Evolutionary conservation across 2,888 invertebrate genomes (phyloP), one percentile per base, ranked within the genome.

Genomic region (Cryptophagus acutangulus): DNA sequence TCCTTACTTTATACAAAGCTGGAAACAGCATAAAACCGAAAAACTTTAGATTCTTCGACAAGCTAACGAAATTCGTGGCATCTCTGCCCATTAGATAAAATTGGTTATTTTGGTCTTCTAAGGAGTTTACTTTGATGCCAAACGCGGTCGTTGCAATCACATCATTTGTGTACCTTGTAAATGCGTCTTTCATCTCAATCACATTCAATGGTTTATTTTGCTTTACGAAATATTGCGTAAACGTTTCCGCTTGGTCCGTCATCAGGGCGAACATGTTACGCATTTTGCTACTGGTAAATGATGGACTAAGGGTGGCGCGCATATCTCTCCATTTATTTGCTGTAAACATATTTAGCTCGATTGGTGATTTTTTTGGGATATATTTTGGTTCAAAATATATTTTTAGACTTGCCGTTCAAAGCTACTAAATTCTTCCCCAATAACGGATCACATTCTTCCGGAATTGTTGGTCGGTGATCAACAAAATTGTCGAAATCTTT

Each of bases 401-500:
- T n/a, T n/a, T n/a, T n/a, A n/a, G n/a, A n/a, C n/a, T n/a, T 42
- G 52, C 54, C 52, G 51, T 45, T 52, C 8, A 55, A 37, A 5
- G 43, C 30, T 20, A 58, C 51, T 4, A 62, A 41, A 36, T 53
- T 57, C 29, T 71, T 73, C 0, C 69, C 72, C 46, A 77, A 74
- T 1, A 78, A 49, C 0, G 71, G 69, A 20, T 74, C 77, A 2
- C 52, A 51, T 0, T 65, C 58, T 5, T 71, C 65, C 4, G 55
- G 44, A 14, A 59, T 38, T 33, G 59, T 48, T 8, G 33, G 2
- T 17, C 36, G 43, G 38, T 63, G 65, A 39, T 79, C 77, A 10
- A 72, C 67, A 51, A 79, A 79, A 60, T 75, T 67, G 39, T 79
- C 78, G 57, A 77, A 78, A 56, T 79, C 77, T 43, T 76, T 70